Evolutionary conservation across 2,797 vertebrate species (phyloP).

Genomic region (Characodon lateralis): DNA sequence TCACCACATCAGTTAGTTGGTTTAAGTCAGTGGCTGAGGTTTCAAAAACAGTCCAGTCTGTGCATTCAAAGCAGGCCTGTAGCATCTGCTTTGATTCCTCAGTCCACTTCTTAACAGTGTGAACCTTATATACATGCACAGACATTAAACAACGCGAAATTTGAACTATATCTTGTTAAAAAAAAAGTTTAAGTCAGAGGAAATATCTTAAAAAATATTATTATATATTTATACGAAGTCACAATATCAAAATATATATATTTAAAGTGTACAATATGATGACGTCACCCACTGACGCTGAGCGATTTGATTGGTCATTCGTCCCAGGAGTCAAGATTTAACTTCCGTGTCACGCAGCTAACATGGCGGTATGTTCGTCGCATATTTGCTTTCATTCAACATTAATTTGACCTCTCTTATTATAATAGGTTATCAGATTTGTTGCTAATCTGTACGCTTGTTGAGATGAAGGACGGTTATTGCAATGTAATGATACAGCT

Average conservation of each 20-base stretch:
- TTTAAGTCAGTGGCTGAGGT: too few species aligned
- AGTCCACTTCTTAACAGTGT: too few species aligned
- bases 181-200: not conserved
- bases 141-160: too few species aligned
- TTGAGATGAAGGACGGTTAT: not conserved
- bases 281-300: slow-evolving; percentile 35
- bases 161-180: too few species aligned
- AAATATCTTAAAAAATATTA: not conserved
- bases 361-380: slow-evolving; percentile 76
- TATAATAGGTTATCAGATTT: rapidly evolving
- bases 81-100: too few species aligned
- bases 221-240: not conserved
- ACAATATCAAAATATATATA: not conserved
- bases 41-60: too few species aligned
- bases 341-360: slow-evolving; percentile 68
- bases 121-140: too few species aligned
- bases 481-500: rapidly evolving
- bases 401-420: rapidly evolving
- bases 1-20: too few species aligned
- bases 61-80: too few species aligned
- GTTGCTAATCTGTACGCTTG: rapidly evolving
- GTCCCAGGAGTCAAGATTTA: slow-evolving; percentile 43
- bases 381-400: slow-evolving; percentile 36
- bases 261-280: not conserved
- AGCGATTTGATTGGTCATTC: slow-evolving; percentile 60